phyloP scores from a whole-genome alignment of 2,888 invertebrate species.

The Orchestes rusci region DNA sequence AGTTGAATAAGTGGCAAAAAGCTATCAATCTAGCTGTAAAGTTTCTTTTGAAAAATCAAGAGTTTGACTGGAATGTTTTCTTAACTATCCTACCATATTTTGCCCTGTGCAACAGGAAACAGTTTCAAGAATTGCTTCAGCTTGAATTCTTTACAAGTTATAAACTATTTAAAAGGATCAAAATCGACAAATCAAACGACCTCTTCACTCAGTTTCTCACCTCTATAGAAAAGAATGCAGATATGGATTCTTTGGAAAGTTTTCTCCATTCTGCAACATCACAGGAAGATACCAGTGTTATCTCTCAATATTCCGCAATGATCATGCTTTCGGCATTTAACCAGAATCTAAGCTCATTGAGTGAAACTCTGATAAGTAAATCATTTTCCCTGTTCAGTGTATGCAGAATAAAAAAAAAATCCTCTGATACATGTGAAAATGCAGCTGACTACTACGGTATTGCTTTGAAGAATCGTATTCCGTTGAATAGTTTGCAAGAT shows the following conservation, averaged over 20 bases:
- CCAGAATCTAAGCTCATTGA: not conserved
- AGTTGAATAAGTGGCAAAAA: constrained; percentile 39
- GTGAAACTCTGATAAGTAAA: not conserved
- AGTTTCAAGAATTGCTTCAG: too few species aligned
- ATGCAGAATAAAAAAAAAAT: not conserved
- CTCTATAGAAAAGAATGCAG: too few species aligned
- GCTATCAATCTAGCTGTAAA: constrained; percentile 33
- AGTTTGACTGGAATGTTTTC: constrained; percentile 52
- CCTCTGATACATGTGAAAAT: not conserved
- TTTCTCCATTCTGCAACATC: too few species aligned
- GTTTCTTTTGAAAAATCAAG: constrained; percentile 28
- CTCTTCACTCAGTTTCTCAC: not conserved
- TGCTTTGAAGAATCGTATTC: constrained; percentile 46
- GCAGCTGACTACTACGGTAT: constrained; percentile 30
- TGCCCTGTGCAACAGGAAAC: too few species aligned
- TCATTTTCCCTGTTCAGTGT: not conserved
- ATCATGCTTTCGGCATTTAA: not conserved
- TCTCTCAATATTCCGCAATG: not conserved
- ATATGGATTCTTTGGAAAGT: too few species aligned
- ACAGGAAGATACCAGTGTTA: not conserved
- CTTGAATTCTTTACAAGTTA: too few species aligned
- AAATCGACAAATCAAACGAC: not conserved
- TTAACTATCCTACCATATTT: constrained; percentile 56
- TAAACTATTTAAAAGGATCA: too few species aligned
- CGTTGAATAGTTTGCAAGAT: too few species aligned